A percentile compares a stretch with the other conserved stretches of the same genome.
These are phyloP conservation scores for Troglohyphantes excavatus DNA, from an alignment of 2,888 invertebrate species.

Conservation along the genomic window DNA sequence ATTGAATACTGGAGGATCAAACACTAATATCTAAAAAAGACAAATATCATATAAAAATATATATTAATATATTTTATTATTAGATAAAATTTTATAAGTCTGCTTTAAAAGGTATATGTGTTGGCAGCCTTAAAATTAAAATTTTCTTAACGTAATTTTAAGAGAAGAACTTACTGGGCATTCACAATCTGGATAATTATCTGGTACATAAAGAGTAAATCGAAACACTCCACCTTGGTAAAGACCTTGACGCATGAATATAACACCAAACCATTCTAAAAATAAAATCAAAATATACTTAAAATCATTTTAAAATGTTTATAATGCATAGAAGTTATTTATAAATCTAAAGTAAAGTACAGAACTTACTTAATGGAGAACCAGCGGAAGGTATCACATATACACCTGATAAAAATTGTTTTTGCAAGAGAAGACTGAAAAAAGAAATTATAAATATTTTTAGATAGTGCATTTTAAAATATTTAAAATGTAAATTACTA, in stretches of 20 bases:
- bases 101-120: no score
- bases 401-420: slow-evolving; percentile 92
- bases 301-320: background rate
- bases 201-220: slow-evolving; percentile 92
- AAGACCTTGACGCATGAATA: slow-evolving; percentile 93
- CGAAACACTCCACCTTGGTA: slow-evolving; percentile 96
- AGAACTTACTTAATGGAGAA: slow-evolving; percentile 89
- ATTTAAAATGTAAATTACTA: background rate
- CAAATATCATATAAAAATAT: slow-evolving; percentile 30
- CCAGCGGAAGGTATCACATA: slow-evolving; percentile 96
- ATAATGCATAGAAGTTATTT: background rate
- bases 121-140: background rate
- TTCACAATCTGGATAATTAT: slow-evolving; percentile 92
- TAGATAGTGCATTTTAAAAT: background rate
- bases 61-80: no score
- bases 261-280: slow-evolving; percentile 95
- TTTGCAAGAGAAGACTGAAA: slow-evolving; percentile 91
- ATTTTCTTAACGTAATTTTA: slow-evolving; percentile 79
- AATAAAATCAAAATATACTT: slow-evolving; percentile 67
- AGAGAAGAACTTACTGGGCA: slow-evolving; percentile 87
- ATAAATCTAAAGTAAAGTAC: background rate
- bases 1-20: slow-evolving; percentile 93
- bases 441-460: background rate
- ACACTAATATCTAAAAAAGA: slow-evolving; percentile 88
- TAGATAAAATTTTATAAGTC: no score